phyloP scores from a whole-genome alignment of 2,113 vertebrate species.

The Lampris megalopsis region DNA sequence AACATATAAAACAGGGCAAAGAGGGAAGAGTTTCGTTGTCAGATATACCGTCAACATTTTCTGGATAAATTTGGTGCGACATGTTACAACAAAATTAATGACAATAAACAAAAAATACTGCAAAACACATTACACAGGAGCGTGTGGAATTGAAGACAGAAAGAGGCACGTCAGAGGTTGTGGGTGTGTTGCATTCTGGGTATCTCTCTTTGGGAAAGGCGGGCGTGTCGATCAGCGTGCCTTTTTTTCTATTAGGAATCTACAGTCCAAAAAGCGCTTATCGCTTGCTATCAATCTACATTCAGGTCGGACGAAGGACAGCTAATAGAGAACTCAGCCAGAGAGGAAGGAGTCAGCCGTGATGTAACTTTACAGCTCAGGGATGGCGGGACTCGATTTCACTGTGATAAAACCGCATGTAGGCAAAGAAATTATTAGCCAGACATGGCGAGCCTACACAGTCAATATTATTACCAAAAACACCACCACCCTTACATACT shows the following conservation, averaged over 20 bases:
- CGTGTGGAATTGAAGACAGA: background rate
- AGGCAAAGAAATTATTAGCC: constrained; percentile 32
- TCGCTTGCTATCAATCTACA: constrained; percentile 1
- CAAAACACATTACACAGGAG: constrained; percentile 16
- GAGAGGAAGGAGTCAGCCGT: constrained; percentile 71
- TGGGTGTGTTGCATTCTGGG: background rate
- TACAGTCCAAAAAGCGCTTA: background rate
- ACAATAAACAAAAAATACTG: background rate
- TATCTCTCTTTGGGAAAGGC: background rate
- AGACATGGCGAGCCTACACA: constrained; percentile 38
- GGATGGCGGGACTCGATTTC: constrained; percentile 45
- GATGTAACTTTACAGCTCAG: constrained; percentile 75
- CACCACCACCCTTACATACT: constrained; percentile 50
- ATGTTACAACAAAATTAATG: constrained; percentile 18
- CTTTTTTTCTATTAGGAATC: constrained; percentile 8
- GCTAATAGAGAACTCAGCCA: constrained; percentile 83
- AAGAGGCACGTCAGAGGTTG: background rate
- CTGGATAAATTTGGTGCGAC: constrained; percentile 4
- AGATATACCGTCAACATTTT: background rate
- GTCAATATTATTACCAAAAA: constrained; percentile 24
- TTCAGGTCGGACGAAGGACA: constrained; percentile 35
- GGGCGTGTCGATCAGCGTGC: background rate
- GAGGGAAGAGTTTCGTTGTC: constrained; percentile 6
- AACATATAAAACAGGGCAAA: constrained; percentile 10
- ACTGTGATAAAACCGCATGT: constrained; percentile 25